Evolutionary conservation across 2,113 vertebrate genomes (phyloP).

Genomic region (Periophthalmus modestus): DNA sequence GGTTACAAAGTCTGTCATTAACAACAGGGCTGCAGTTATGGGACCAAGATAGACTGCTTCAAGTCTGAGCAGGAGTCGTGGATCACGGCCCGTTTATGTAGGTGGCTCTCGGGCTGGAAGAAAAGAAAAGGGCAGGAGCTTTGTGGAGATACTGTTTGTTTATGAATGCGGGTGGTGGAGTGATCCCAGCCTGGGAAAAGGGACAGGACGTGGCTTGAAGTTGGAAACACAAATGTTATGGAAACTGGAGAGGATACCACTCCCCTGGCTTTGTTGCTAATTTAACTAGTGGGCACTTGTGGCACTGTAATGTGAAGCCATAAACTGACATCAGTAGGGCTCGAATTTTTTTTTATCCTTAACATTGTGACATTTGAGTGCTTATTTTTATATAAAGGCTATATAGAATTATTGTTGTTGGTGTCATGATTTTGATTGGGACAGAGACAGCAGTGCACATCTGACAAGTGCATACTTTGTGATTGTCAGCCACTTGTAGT

Average conservation of each 20-base stretch:
- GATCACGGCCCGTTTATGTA: slow-evolving; percentile 47
- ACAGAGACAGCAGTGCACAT: not conserved
- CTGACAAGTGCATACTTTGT: not conserved
- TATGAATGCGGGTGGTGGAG: slow-evolving; percentile 18
- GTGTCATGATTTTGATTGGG: not conserved
- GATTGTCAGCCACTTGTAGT: not conserved
- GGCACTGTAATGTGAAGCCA: not conserved
- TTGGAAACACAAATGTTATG: slow-evolving; percentile 2
- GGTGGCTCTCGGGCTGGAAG: slow-evolving; percentile 38
- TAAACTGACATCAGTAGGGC: not conserved
- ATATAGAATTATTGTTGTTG: not conserved
- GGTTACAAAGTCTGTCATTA: slow-evolving; percentile 79
- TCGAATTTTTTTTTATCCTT: not conserved
- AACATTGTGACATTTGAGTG: not conserved
- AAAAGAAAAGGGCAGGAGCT: slow-evolving; percentile 9
- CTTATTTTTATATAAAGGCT: not conserved
- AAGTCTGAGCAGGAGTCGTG: slow-evolving; percentile 74
- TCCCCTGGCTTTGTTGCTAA: not conserved
- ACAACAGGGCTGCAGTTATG: slow-evolving; percentile 68
- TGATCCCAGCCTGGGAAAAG: slow-evolving; percentile 30
- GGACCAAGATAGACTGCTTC: slow-evolving; percentile 76
- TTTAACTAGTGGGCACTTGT: not conserved
- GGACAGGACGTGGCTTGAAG: slow-evolving; percentile 55
- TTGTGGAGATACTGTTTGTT: slow-evolving; percentile 9
- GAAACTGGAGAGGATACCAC: not conserved